Evolutionary conservation across 2,113 vertebrate genomes (phyloP).

Genomic region (Oryzias javanicus): DNA sequence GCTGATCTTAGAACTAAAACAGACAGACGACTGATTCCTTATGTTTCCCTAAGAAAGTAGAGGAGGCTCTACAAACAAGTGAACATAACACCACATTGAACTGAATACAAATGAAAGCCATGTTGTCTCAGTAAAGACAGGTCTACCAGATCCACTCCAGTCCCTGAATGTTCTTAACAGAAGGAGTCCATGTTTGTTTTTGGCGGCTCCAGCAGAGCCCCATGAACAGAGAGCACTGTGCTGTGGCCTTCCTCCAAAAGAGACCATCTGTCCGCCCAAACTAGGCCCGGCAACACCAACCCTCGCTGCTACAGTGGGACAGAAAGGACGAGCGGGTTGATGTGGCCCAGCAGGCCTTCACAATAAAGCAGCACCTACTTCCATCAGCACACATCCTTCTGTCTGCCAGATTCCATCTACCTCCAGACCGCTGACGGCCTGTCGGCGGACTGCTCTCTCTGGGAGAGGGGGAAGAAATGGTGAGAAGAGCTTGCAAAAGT

Average conservation of each 20-base stretch:
- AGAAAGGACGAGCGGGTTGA: constrained; percentile 43
- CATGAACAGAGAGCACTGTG: constrained; percentile 53
- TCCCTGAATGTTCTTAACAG: constrained; percentile 59
- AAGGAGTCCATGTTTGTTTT: constrained; percentile 65
- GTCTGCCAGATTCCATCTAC: constrained; percentile 33
- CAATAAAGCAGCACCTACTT: constrained; percentile 67
- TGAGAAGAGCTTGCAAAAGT: constrained; percentile 39
- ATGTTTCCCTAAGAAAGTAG: constrained; percentile 33
- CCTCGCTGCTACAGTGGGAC: constrained; percentile 8
- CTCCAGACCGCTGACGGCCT: constrained; percentile 39
- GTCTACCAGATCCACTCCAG: constrained; percentile 16
- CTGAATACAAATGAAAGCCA: no score
- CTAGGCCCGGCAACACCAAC: constrained; percentile 44
- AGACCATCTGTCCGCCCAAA: constrained; percentile 72
- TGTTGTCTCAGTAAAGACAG: constrained; percentile 31
- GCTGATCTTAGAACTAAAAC: constrained; percentile 67
- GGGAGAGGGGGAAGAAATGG: constrained; percentile 9
- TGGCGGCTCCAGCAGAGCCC: constrained; percentile 61
- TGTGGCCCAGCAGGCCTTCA: constrained; percentile 64
- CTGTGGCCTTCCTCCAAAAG: constrained; percentile 68
- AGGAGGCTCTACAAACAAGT: constrained; percentile 6
- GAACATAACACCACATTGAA: constrained; percentile 6
- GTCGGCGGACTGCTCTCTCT: constrained; percentile 37
- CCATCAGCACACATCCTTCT: constrained; percentile 48
- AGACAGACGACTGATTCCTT: constrained; percentile 49